Percentiles rank a stretch among this genome's conserved stretches.
Conservation (phyloP, 1,140 invertebrate genomes). For the Drosophila gunungcola region DNA sequence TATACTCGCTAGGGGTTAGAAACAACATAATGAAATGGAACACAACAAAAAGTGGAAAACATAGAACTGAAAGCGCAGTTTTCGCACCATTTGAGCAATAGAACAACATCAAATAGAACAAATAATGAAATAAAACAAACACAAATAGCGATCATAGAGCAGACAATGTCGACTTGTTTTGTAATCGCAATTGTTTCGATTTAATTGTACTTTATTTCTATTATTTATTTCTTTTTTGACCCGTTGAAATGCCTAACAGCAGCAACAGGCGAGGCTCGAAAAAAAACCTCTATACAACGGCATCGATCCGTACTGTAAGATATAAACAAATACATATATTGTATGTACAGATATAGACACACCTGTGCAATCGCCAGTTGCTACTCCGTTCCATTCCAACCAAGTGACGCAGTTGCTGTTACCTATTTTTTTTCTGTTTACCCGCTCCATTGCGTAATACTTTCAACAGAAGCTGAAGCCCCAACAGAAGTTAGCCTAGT, state of each 20-base stretch:
- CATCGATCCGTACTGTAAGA: slow-evolving; percentile 17
- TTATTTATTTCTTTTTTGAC: slow-evolving; percentile 20
- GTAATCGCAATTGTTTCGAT: slow-evolving; percentile 69
- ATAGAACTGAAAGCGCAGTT: slow-evolving; percentile 61
- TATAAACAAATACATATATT: not conserved
- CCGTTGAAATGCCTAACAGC: slow-evolving; percentile 32
- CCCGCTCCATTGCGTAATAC: slow-evolving; percentile 61
- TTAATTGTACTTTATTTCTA: slow-evolving; percentile 57
- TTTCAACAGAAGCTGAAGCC: slow-evolving; percentile 12
- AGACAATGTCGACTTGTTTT: slow-evolving; percentile 64
- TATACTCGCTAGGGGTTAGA: slow-evolving; percentile 34
- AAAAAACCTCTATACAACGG: slow-evolving; percentile 18
- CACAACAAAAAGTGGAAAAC: slow-evolving; percentile 40
- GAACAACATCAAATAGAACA: slow-evolving; percentile 41
- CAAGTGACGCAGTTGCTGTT: slow-evolving; percentile 59
- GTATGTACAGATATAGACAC: slow-evolving; percentile 32
- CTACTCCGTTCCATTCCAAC: slow-evolving; percentile 40
- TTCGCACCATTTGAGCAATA: slow-evolving; percentile 72
- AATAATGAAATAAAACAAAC: slow-evolving; percentile 38
- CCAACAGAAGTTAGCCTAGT: slow-evolving; percentile 22
- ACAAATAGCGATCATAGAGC: slow-evolving; percentile 56
- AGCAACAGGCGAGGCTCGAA: slow-evolving; percentile 26
- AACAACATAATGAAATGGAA: slow-evolving; percentile 28
- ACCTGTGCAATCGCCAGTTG: slow-evolving; percentile 71
- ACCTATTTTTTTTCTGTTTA: slow-evolving; percentile 55